Evolutionary conservation across 2,888 invertebrate genomes (phyloP).

Genomic region (Petrolisthes manimaculis): DNA sequence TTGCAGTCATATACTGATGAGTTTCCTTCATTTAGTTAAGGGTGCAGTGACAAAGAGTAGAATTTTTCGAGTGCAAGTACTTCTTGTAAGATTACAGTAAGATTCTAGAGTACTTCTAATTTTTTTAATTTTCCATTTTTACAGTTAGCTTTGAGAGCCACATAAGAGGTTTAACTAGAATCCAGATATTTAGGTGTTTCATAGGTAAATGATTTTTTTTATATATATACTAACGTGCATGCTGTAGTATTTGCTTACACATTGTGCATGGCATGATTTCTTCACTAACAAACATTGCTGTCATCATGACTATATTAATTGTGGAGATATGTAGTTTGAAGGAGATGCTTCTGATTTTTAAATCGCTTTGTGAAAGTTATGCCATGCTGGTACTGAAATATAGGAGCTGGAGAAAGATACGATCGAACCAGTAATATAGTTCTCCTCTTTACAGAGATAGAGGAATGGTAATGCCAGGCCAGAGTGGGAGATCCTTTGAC

Average conservation of each 20-base stretch:
- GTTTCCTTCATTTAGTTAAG: too few relatives aligned
- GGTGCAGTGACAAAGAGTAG: too few relatives aligned
- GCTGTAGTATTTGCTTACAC: slow-evolving; percentile 43
- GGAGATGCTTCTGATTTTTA: too few relatives aligned
- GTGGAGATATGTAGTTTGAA: too few relatives aligned
- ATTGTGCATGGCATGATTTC: slow-evolving; percentile 41
- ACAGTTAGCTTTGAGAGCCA: slow-evolving; percentile 57
- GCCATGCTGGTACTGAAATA: slow-evolving; percentile 42
- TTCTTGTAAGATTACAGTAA: too few relatives aligned
- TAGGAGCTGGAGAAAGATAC: slow-evolving; percentile 29
- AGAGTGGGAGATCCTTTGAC: slow-evolving; percentile 66
- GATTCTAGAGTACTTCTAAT: slow-evolving; percentile 39
- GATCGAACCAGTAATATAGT: slow-evolving; percentile 63
- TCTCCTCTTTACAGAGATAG: slow-evolving; percentile 65
- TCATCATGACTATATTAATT: too few relatives aligned
- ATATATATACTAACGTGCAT: slow-evolving; percentile 25
- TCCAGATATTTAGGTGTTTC: slow-evolving; percentile 52
- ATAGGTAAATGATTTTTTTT: slow-evolving; percentile 59
- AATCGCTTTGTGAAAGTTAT: slow-evolving; percentile 35
- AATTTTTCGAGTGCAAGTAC: too few relatives aligned
- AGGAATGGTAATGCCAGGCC: slow-evolving; percentile 66
- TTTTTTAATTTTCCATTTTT: slow-evolving; percentile 56
- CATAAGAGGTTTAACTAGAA: slow-evolving; percentile 60
- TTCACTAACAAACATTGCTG: background rate
- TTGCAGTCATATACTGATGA: background rate